Conservation (phyloP, 2,888 invertebrate species). For the Thecocarcelia acutangulata region DNA sequence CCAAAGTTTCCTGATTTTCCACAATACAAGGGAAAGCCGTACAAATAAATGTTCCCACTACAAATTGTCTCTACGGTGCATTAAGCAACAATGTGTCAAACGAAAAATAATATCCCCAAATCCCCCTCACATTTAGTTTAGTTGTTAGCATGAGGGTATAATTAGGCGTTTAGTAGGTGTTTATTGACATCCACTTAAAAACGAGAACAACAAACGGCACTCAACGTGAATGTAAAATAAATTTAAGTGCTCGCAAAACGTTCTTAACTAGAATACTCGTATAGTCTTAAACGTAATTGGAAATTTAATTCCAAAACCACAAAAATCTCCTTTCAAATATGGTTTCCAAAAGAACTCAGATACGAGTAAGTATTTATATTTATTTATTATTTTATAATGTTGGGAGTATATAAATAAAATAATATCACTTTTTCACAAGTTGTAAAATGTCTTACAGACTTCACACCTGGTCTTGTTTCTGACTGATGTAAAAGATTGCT, state of each 20-base stretch:
- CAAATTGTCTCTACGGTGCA: slow-evolving; percentile 2
- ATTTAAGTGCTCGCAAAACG: slow-evolving; percentile 1
- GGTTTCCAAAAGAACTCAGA: too few relatives aligned
- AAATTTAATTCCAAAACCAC: slow-evolving; percentile 9
- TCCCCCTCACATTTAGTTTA: slow-evolving; percentile 33
- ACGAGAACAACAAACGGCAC: not conserved
- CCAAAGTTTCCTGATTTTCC: slow-evolving; percentile 16
- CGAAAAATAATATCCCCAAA: not conserved
- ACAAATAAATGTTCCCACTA: slow-evolving; percentile 46
- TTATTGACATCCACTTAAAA: slow-evolving; percentile 34
- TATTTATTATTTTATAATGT: too few relatives aligned
- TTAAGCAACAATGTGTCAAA: slow-evolving; percentile 33
- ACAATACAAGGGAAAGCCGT: slow-evolving; percentile 2
- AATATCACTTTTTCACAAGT: too few relatives aligned
- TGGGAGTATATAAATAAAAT: too few relatives aligned
- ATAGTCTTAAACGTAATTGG: slow-evolving; percentile 2
- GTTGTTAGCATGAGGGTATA: slow-evolving; percentile 35
- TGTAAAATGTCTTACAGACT: too few relatives aligned
- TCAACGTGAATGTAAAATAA: slow-evolving; percentile 3
- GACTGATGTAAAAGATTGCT: too few relatives aligned
- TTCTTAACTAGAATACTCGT: not conserved
- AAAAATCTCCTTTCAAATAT: not conserved
- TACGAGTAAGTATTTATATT: too few relatives aligned
- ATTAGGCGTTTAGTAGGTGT: slow-evolving; percentile 52
- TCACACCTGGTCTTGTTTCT: too few relatives aligned